Evolutionary conservation across 1,140 invertebrate genomes (phyloP).

Genomic region (Streblospio benedicti): DNA sequence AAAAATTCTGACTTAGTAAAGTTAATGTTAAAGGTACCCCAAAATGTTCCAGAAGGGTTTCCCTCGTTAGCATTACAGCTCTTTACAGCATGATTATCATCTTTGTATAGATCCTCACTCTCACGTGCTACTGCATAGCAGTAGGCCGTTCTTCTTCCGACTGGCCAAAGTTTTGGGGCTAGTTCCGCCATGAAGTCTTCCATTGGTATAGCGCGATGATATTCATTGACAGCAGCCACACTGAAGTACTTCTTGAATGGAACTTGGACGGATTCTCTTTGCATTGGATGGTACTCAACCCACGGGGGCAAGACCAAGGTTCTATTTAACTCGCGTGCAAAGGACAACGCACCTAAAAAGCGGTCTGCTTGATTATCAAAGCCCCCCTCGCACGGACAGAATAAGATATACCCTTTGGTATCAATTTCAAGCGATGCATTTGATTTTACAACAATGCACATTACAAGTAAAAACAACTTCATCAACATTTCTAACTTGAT

Average conservation of each 20-base stretch:
- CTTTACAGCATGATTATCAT: too few relatives aligned
- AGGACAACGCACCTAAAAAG: constrained; percentile 79
- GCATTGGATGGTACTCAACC: constrained; percentile 48
- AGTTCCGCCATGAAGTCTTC: constrained; percentile 77
- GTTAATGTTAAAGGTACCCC: constrained; percentile 85
- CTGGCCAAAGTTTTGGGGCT: constrained; percentile 75
- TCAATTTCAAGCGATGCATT: constrained; percentile 45
- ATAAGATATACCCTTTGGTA: constrained; percentile 67
- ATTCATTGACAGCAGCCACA: constrained; percentile 64
- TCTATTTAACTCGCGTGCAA: constrained; percentile 79
- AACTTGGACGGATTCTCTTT: constrained; percentile 57
- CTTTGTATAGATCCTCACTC: too few relatives aligned
- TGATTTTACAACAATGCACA: too few relatives aligned
- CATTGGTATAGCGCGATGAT: constrained; percentile 84
- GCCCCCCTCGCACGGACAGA: constrained; percentile 84
- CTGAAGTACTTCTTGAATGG: constrained; percentile 89
- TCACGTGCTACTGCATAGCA: too few relatives aligned
- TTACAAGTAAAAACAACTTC: too few relatives aligned
- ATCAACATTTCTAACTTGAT: too few relatives aligned
- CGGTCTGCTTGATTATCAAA: constrained; percentile 90
- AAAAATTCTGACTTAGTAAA: constrained; percentile 88
- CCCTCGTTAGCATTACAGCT: constrained; percentile 93
- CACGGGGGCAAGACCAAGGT: constrained; percentile 86
- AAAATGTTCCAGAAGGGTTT: constrained; percentile 98
- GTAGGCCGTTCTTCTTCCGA: constrained; percentile 58